Percentiles rank a stretch among this genome's conserved stretches.
These are phyloP conservation scores for Lampris incognitus DNA, from an alignment of 2,113 vertebrate genomes.

Conservation along the genomic window DNA sequence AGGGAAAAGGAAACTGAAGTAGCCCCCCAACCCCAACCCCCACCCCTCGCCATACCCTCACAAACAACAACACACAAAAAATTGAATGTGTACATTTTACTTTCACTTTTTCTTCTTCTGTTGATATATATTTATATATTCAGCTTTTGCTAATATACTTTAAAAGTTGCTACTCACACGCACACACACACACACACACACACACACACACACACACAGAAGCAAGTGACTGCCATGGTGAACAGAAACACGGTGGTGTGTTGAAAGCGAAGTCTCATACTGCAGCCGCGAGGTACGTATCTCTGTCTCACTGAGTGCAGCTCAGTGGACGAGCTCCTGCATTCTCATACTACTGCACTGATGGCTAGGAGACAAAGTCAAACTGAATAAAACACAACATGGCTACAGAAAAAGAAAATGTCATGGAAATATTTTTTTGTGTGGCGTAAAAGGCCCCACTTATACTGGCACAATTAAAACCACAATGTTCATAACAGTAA, in stretches of 20 bases:
- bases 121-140: neutral
- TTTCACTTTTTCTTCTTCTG: slow-evolving; percentile 8
- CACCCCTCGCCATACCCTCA: no score
- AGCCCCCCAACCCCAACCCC: slow-evolving; percentile 67
- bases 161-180: slow-evolving; percentile 69
- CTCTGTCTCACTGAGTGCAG: slow-evolving; percentile 59
- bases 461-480: slow-evolving; percentile 77
- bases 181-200: slow-evolving; percentile 71
- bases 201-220: slow-evolving; percentile 65
- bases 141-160: slow-evolving; percentile 82
- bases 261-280: slow-evolving; percentile 86
- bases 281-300: slow-evolving; percentile 81
- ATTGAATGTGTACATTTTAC: slow-evolving; percentile 79
- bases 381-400: slow-evolving; percentile 71
- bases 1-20: slow-evolving; percentile 58
- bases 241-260: slow-evolving; percentile 85
- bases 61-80: slow-evolving; percentile 49
- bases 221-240: slow-evolving; percentile 86
- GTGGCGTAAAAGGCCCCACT: slow-evolving; percentile 77
- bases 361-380: slow-evolving; percentile 6
- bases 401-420: slow-evolving; percentile 25
- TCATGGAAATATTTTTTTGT: slow-evolving; percentile 83
- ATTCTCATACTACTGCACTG: slow-evolving; percentile 78
- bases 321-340: neutral
- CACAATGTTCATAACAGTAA: slow-evolving; percentile 35